phyloP scores from a whole-genome alignment of 2,797 vertebrate genomes.

The Sylvilagus floridanus region DNA sequence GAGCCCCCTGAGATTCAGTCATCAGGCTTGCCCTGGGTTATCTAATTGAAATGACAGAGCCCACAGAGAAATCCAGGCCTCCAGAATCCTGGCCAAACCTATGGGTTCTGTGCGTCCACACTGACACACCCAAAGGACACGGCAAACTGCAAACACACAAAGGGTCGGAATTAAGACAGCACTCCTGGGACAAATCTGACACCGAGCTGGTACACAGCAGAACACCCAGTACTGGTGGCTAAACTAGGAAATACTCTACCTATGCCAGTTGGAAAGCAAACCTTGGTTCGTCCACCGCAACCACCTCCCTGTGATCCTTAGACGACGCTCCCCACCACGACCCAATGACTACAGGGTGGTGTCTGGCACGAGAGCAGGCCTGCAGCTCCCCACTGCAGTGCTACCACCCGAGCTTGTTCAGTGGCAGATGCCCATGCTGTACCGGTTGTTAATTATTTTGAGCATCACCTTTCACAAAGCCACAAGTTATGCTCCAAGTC shows the following conservation, averaged over 20 bases:
- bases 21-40: not conserved
- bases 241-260: not conserved
- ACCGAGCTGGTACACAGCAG: not conserved
- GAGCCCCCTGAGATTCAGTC: not conserved
- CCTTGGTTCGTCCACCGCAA: too few relatives aligned
- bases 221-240: not conserved
- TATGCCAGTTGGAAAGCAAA: not conserved
- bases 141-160: not conserved
- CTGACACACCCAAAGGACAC: not conserved
- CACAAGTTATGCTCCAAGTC: conserved; percentile 51
- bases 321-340: not conserved
- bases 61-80: not conserved
- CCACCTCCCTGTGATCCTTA: fast-evolving
- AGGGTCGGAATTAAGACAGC: not conserved
- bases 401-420: not conserved
- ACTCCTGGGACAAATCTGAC: not conserved
- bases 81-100: not conserved
- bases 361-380: not conserved
- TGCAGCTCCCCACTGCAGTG: not conserved
- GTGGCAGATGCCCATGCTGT: not conserved
- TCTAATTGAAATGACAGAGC: not conserved
- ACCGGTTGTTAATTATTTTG: conserved; percentile 22
- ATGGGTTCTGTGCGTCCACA: not conserved
- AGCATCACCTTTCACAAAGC: conserved; percentile 50
- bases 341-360: not conserved